Evolutionary conservation across 2,797 vertebrate species (phyloP).

Genomic region (Sebastes nivosus): DNA sequence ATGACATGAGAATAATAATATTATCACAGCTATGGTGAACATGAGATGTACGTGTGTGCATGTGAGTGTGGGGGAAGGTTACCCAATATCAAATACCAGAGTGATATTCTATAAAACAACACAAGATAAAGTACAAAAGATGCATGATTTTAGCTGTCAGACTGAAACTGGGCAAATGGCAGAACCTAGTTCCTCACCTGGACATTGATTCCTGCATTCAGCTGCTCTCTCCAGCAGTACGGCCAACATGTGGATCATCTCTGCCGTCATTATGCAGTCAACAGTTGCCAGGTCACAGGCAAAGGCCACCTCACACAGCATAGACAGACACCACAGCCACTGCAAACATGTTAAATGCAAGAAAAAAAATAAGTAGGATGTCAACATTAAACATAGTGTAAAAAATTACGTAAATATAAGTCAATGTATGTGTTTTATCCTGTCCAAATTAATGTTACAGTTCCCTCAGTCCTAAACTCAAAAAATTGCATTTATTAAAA

Average conservation of each 20-base stretch:
- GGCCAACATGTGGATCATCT: conserved; percentile 84
- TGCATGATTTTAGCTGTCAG: background rate
- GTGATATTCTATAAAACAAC: background rate
- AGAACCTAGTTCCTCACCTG: conserved; percentile 25
- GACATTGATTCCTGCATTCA: conserved; percentile 42
- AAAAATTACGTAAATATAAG: background rate
- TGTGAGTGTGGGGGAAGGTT: background rate
- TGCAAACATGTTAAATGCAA: conserved; percentile 61
- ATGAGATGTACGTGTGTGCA: background rate
- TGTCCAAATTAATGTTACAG: background rate
- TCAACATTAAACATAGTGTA: background rate
- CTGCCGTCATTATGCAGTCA: conserved; percentile 82
- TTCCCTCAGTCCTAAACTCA: background rate
- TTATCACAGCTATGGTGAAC: background rate
- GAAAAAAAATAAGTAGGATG: background rate
- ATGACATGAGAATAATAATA: background rate
- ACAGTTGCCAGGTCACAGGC: conserved; percentile 73
- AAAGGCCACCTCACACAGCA: conserved; percentile 87
- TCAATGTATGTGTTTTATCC: background rate
- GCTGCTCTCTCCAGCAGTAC: conserved; percentile 83
- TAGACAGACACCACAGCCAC: conserved; percentile 88
- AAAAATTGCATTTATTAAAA: background rate
- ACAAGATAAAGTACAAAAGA: background rate
- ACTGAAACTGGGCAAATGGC: background rate
- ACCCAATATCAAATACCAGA: background rate